Percentiles rank a stretch among this genome's conserved stretches.
Conservation (phyloP, 1,140 invertebrate genomes). For the Rhynchophorus ferrugineus region DNA sequence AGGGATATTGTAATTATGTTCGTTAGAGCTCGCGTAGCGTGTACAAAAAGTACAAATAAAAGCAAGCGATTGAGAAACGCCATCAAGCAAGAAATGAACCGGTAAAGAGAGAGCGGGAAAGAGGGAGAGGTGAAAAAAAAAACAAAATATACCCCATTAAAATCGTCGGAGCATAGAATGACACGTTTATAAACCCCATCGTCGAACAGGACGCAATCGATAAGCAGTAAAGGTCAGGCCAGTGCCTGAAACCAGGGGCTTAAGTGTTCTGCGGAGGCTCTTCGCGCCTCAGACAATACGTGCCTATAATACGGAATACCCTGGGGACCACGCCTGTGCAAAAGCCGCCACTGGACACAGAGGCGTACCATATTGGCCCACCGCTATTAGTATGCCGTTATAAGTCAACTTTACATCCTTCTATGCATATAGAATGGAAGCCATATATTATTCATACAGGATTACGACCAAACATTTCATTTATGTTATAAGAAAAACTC, state of each 20-base stretch:
- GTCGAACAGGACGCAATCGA: constrained; percentile 1
- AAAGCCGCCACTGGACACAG: not conserved
- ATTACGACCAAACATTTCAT: no score
- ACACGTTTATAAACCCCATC: not conserved
- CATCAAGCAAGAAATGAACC: not conserved
- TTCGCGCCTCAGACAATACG: constrained; percentile 10
- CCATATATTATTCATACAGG: no score
- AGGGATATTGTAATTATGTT: no score
- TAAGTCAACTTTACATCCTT: no score
- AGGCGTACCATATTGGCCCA: not conserved
- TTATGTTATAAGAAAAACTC: no score
- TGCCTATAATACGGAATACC: constrained; percentile 7
- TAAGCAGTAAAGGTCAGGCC: constrained; percentile 6
- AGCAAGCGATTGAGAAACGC: not conserved
- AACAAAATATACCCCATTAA: not conserved
- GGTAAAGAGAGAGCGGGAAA: no score
- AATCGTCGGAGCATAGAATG: not conserved
- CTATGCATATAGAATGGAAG: no score
- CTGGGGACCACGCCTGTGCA: not conserved
- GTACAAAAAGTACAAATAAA: not conserved
- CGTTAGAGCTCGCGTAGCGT: no score
- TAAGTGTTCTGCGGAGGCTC: constrained; percentile 1
- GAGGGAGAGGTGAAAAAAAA: no score
- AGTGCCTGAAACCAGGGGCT: not conserved
- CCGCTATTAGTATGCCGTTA: no score